Evolutionary conservation across 2,113 vertebrate species (phyloP).

Genomic region (Lepisosteus oculatus): DNA sequence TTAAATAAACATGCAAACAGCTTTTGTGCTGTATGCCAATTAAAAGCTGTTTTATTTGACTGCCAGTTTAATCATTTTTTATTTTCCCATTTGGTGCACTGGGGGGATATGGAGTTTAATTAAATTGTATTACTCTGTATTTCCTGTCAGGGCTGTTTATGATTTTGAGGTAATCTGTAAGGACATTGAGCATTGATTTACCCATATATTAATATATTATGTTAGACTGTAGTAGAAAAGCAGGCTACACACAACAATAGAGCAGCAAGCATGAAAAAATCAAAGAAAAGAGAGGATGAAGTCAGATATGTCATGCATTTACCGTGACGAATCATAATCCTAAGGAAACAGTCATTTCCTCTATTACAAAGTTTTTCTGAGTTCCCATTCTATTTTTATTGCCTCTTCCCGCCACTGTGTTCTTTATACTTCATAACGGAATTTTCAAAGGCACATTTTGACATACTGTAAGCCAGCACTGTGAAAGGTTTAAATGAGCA

Average conservation of each 20-base stretch:
- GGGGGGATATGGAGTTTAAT: conserved; percentile 50
- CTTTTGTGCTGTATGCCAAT: conserved; percentile 46
- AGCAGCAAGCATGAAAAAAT: conserved; percentile 32
- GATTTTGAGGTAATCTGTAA: conserved; percentile 55
- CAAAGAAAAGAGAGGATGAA: conserved; percentile 22
- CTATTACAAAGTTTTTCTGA: not conserved
- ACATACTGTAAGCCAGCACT: too few species aligned
- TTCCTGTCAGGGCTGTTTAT: conserved; percentile 59
- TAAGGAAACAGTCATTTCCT: conserved; percentile 20
- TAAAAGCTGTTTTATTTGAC: conserved; percentile 56
- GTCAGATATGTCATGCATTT: conserved; percentile 22
- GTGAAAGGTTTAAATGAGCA: too few species aligned
- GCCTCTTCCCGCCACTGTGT: too few species aligned
- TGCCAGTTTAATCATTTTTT: conserved; percentile 41
- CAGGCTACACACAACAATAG: conserved; percentile 28
- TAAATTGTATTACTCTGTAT: conserved; percentile 57
- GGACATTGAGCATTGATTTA: conserved; percentile 55
- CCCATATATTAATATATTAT: conserved; percentile 49
- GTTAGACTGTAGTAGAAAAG: conserved; percentile 24
- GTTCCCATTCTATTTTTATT: too few species aligned
- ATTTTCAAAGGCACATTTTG: too few species aligned
- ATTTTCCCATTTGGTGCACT: conserved; percentile 27
- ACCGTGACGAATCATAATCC: not conserved
- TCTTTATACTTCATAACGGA: too few species aligned
- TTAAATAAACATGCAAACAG: conserved; percentile 54